Percentiles rank a stretch among this genome's conserved stretches.
These are phyloP conservation scores for Tichodroma muraria DNA, from an alignment of 2,113 vertebrate species.

Conservation along the genomic window DNA sequence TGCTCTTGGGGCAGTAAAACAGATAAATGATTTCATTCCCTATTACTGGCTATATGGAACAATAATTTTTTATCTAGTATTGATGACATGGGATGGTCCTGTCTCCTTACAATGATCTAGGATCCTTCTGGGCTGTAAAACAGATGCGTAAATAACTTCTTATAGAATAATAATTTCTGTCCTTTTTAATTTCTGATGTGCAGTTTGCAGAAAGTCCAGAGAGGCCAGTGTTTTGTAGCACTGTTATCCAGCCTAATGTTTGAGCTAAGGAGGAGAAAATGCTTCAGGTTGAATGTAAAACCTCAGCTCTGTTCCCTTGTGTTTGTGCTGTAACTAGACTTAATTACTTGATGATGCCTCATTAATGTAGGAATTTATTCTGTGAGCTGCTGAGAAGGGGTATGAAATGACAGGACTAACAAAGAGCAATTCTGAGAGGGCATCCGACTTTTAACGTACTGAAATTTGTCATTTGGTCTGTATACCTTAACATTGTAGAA, in stretches of 20 bases:
- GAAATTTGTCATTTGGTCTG: neutral
- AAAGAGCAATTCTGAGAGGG: neutral
- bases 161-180: neutral
- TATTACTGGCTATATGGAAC: neutral
- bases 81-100: neutral
- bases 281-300: neutral
- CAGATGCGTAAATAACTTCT: neutral
- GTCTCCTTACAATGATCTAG: neutral
- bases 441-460: neutral
- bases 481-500: neutral
- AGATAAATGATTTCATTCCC: neutral
- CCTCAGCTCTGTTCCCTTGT: neutral
- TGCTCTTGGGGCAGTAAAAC: neutral
- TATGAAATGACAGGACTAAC: neutral
- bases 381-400: neutral
- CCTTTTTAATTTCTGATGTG: neutral
- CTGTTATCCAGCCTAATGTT: neutral
- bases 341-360: neutral
- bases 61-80: neutral
- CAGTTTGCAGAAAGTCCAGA: neutral
- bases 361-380: neutral
- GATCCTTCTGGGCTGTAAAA: neutral
- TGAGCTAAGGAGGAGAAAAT: neutral
- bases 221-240: neutral
- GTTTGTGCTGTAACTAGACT: neutral